Evolutionary conservation across 2,113 vertebrate species (phyloP).

Genomic region (Neodon shergylaensis): DNA sequence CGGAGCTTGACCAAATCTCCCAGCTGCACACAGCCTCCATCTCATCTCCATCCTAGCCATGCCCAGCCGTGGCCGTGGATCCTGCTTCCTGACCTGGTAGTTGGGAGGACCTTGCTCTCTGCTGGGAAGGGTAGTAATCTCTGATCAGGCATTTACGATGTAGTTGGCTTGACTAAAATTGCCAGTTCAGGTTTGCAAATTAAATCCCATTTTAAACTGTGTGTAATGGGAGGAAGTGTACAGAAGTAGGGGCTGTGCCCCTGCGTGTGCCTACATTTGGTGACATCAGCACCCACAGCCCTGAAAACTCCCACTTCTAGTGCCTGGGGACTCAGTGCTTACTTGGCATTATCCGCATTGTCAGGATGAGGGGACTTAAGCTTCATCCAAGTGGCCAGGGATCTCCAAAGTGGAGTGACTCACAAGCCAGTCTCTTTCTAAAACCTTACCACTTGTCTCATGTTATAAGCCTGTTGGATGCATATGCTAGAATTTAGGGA

Average conservation of each 20-base stretch:
- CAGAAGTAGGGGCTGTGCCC: background rate
- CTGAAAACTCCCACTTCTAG: background rate
- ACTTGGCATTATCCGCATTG: background rate
- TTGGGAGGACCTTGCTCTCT: background rate
- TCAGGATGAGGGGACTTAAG: background rate
- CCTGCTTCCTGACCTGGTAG: background rate
- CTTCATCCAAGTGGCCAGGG: background rate
- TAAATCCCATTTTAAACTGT: conserved; percentile 20
- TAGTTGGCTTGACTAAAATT: conserved; percentile 2
- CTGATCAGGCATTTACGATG: background rate
- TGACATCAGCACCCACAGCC: background rate
- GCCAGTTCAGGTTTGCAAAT: conserved; percentile 36
- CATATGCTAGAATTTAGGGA: background rate
- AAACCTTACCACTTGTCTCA: background rate
- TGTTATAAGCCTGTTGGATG: background rate
- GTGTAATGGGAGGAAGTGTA: background rate
- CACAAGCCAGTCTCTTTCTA: background rate
- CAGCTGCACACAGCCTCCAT: background rate
- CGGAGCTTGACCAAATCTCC: background rate
- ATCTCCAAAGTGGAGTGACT: background rate
- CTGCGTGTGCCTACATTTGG: background rate
- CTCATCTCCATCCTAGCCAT: background rate
- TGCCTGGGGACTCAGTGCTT: background rate
- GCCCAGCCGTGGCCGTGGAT: background rate
- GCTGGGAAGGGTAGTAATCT: conserved; percentile 2